A percentile compares a stretch with the other conserved stretches of the same genome.
Conservation (phyloP, 2,888 invertebrate species). For the Eilema griseolum region DNA sequence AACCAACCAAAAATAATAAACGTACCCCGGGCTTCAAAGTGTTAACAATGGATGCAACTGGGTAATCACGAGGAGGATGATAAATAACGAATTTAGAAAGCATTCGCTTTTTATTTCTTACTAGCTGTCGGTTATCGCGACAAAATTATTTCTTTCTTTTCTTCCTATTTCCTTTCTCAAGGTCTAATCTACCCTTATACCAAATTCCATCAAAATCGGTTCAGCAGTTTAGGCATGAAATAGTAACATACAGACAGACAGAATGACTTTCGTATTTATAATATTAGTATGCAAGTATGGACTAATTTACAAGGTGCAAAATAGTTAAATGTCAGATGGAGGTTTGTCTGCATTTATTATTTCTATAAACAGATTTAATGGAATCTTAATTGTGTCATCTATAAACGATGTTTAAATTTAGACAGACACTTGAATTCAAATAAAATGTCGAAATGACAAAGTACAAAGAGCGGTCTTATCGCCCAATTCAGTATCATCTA, state of each 20-base stretch:
- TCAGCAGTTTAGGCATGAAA: too few species aligned
- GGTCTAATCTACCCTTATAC: too few species aligned
- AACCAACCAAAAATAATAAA: too few species aligned
- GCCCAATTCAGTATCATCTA: not conserved
- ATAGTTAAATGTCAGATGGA: not conserved
- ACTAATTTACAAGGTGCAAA: not conserved
- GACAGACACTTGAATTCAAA: not conserved
- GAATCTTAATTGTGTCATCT: not conserved
- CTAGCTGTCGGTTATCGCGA: too few species aligned
- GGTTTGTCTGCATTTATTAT: not conserved
- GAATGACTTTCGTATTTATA: too few species aligned
- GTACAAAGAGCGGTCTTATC: slow-evolving; percentile 7
- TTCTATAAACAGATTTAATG: not conserved
- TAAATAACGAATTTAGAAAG: not conserved
- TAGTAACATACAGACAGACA: too few species aligned
- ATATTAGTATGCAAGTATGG: not conserved
- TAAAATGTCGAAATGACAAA: not conserved
- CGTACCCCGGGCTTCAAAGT: not conserved
- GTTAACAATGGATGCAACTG: too few species aligned
- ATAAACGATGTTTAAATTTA: not conserved
- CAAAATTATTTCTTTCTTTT: too few species aligned
- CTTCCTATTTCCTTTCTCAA: too few species aligned
- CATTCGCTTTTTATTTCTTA: not conserved
- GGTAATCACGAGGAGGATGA: too few species aligned
- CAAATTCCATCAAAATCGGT: too few species aligned